Evolutionary conservation across 2,888 invertebrate genomes (phyloP).

Genomic region (Drosophila silvestris): DNA sequence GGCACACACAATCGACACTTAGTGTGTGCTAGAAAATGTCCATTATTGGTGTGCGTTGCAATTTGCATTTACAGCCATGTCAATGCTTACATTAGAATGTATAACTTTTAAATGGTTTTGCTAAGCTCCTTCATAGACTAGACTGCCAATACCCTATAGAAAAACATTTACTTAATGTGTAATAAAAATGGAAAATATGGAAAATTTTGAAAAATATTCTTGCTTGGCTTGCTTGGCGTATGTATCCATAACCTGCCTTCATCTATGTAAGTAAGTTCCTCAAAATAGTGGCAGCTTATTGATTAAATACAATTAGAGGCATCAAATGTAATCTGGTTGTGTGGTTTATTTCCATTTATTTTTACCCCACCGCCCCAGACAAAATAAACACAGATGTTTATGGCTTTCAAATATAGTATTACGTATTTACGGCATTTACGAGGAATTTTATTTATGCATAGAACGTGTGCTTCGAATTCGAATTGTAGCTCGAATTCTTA

Average conservation of each 20-base stretch:
- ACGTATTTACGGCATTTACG: constrained; percentile 59
- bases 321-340: neutral
- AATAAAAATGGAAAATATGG: neutral
- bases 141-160: constrained; percentile 21
- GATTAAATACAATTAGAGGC: constrained; percentile 4
- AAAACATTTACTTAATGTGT: neutral
- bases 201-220: neutral
- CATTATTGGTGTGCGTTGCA: constrained; percentile 11
- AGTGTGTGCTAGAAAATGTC: constrained; percentile 16
- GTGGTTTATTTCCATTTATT: constrained; percentile 4
- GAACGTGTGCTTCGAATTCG: constrained; percentile 28
- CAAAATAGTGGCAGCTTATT: neutral
- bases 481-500: neutral
- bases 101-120: constrained; percentile 24
- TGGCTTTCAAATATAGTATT: constrained; percentile 25
- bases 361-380: neutral
- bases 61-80: constrained; percentile 31
- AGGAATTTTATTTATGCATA: constrained; percentile 58
- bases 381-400: constrained; percentile 53
- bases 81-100: constrained; percentile 43
- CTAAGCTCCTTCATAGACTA: constrained; percentile 5
- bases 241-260: neutral
- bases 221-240: neutral
- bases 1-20: constrained; percentile 31
- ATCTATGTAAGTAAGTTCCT: neutral